Evolutionary conservation across 2,888 invertebrate genomes (phyloP), one percentile per base, ranked within the genome.

Genomic region (Oxytorus armatus): DNA sequence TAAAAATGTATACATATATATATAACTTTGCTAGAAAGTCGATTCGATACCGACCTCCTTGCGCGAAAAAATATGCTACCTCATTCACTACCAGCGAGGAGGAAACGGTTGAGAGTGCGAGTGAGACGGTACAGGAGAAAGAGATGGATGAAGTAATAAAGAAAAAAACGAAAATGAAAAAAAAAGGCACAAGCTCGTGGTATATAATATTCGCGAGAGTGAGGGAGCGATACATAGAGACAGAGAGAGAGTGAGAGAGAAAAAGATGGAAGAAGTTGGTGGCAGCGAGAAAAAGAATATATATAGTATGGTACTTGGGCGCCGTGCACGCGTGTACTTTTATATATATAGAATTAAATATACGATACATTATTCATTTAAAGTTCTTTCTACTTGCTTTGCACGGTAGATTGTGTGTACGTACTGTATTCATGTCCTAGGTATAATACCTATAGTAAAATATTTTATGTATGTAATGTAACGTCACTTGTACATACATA

Each of bases 311-410:
- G 11, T 72, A 44, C 61, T 59, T 18, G 59, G 16, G 53, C 42
- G 39, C 76, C 49, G 55, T 84, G 81, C 47, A 65, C 84, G 82
- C 83, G 69, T 79, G 69, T 79, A 76, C 74, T 61, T 80, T 74
- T 77, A 83, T 59, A 72, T 63, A 33, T 44, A 55, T 65, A 86
- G 87, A 89, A 92, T 92, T 92, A 92, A 91, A 91, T 92, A 92
- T 92, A 92, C 92, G 90, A 91, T 92, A 92, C 92, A 92, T 92
- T 92, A 92, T 92, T 92, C 92, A 92, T 92, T 91, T 90, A 88
- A 90, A 91, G 89, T 90, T 92, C 90, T 91, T 91, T 91, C 90
- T 90, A 89, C 88, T 88, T 89, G 89, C 89, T 88, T n/a, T 86
- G 88, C 86, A 84, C 85, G 86, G 86, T 70, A 86, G 86, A 89